A percentile compares a stretch with the other conserved stretches of the same genome.
These are phyloP conservation scores for Axis porcinus DNA, from an alignment of 2,113 vertebrate species.

Conservation along the genomic window DNA sequence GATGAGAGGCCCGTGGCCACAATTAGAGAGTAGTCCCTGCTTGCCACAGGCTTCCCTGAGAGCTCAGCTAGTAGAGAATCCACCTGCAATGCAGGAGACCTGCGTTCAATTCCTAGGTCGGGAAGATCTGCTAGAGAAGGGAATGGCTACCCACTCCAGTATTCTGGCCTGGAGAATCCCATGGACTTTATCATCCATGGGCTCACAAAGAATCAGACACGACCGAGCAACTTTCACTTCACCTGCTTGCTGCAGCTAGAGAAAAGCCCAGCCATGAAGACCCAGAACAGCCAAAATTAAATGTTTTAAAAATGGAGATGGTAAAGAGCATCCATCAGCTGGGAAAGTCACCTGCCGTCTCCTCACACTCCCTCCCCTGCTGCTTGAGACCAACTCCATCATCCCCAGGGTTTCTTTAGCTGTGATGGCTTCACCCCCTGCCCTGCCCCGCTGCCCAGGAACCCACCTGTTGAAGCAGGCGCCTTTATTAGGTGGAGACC, in stretches of 20 bases:
- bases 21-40: background rate
- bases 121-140: background rate
- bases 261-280: background rate
- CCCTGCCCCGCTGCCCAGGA: background rate
- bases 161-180: background rate
- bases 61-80: background rate
- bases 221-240: background rate
- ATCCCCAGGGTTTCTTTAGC: no score
- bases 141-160: background rate
- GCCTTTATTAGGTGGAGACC: background rate
- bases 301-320: background rate
- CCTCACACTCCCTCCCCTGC: rapidly evolving
- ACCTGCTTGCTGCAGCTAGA: background rate
- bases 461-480: background rate
- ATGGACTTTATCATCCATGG: no score
- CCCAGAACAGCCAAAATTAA: background rate
- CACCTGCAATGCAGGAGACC: background rate
- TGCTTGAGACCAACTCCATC: rapidly evolving
- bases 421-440: background rate
- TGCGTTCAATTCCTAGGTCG: background rate
- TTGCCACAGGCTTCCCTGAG: background rate
- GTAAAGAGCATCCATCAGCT: background rate
- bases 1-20: background rate
- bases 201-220: background rate
- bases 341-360: rapidly evolving